phyloP scores from a whole-genome alignment of 2,888 invertebrate species.

The Mythimna ferrago region DNA sequence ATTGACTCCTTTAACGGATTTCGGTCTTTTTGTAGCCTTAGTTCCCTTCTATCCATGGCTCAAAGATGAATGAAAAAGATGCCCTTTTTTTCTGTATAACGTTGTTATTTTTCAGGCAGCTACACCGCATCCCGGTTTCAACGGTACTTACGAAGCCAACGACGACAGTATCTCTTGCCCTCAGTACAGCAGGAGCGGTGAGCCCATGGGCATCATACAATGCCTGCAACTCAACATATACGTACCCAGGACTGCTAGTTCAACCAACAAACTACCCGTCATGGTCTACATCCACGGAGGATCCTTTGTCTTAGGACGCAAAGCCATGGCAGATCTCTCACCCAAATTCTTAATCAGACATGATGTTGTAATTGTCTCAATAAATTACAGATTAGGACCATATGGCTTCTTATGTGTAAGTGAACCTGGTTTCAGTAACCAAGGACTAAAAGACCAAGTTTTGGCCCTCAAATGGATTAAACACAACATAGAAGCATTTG shows the following conservation, averaged over 20 bases:
- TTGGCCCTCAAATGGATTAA: conserved; percentile 52
- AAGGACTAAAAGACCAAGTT: conserved; percentile 55
- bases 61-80: neutral
- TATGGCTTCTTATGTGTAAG: conserved; percentile 55
- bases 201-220: conserved; percentile 38
- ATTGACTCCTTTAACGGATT: neutral
- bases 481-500: conserved; percentile 50
- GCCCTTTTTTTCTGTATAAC: neutral
- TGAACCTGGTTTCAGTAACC: conserved; percentile 50
- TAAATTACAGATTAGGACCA: conserved; percentile 57
- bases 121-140: conserved; percentile 42
- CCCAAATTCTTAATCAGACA: conserved; percentile 44
- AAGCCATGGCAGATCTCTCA: conserved; percentile 6
- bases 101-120: conserved; percentile 37
- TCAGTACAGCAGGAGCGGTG: conserved; percentile 22
- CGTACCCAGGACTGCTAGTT: conserved; percentile 44
- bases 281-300: conserved; percentile 58
- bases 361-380: conserved; percentile 43
- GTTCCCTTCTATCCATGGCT: too few species aligned
- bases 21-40: neutral
- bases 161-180: conserved; percentile 44
- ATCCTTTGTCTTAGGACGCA: conserved; percentile 30
- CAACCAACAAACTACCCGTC: conserved; percentile 42
- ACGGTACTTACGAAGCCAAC: conserved; percentile 36
- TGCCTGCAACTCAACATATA: conserved; percentile 56